Conservation (phyloP, 2,797 vertebrate genomes). For the Heteromormyrus szaboi region DNA sequence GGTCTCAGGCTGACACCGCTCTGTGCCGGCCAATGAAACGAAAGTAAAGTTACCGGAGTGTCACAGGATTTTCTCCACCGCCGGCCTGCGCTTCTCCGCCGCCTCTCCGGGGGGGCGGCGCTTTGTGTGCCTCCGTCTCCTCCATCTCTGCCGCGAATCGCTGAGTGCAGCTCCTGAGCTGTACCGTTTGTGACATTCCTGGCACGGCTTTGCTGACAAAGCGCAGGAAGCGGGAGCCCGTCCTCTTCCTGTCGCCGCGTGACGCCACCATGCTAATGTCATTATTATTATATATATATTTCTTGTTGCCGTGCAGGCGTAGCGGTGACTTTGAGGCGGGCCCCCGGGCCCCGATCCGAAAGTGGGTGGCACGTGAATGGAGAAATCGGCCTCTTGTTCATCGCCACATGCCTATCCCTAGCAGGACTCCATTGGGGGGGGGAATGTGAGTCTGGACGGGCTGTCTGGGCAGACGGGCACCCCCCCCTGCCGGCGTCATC, state of each 20-base stretch:
- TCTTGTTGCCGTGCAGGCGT: conserved; percentile 23
- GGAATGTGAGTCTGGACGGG: conserved; percentile 6
- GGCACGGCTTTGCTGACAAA: conserved; percentile 32
- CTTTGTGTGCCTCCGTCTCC: conserved; percentile 23
- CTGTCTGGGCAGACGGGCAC: conserved; percentile 20
- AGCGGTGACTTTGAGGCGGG: conserved; percentile 30
- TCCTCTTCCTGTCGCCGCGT: conserved; percentile 21
- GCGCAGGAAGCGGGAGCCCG: conserved; percentile 25
- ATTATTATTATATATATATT: conserved; percentile 15
- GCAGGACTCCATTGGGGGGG: not conserved
- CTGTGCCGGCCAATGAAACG: not conserved
- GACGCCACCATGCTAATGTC: not conserved
- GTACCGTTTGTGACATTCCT: conserved; percentile 33
- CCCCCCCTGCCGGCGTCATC: conserved; percentile 23
- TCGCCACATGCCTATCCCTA: not conserved
- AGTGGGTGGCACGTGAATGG: not conserved
- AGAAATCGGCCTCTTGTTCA: conserved; percentile 13
- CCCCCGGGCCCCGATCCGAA: not conserved
- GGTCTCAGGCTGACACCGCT: not conserved
- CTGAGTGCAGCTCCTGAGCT: conserved; percentile 33
- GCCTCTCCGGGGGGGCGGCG: conserved; percentile 28
- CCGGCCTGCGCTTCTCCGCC: conserved; percentile 30
- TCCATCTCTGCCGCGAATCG: conserved; percentile 29
- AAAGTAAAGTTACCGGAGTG: conserved; percentile 23
- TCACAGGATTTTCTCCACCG: conserved; percentile 27